A percentile compares a stretch with the other conserved stretches of the same genome.
Conservation (phyloP, 2,113 vertebrate species). For the Bolborhynchus lineola region DNA sequence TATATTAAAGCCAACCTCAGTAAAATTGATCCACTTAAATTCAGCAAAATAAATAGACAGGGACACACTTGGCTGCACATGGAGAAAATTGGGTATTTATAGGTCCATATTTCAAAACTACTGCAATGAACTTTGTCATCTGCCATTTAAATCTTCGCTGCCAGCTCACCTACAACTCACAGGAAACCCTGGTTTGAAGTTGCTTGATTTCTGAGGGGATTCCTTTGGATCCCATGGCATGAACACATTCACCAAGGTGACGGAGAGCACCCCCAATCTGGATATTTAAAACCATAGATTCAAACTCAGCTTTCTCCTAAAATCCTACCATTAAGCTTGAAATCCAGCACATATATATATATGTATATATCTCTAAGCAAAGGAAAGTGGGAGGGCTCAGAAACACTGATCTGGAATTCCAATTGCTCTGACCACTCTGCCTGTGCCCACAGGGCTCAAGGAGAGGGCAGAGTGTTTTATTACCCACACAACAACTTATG, state of each 20-base stretch:
- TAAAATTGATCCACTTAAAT: slow-evolving; percentile 27
- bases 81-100: not conserved
- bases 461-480: not conserved
- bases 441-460: not conserved
- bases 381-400: not conserved
- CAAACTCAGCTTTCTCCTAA: not conserved
- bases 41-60: not conserved
- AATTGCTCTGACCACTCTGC: not conserved
- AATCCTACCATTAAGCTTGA: not conserved
- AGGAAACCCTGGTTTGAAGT: not conserved
- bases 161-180: not conserved
- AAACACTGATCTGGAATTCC: not conserved
- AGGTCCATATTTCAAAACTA: slow-evolving; percentile 5
- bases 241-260: not conserved
- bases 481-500: accelerated
- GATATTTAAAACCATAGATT: not conserved
- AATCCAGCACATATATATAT: not conserved
- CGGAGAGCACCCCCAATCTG: not conserved
- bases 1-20: not conserved
- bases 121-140: slow-evolving; percentile 1
- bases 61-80: not conserved
- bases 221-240: not conserved
- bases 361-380: not conserved
- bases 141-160: slow-evolving; percentile 18
- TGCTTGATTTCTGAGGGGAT: not conserved